phyloP scores from a whole-genome alignment of 2,797 vertebrate genomes.

The Eulemur albifrons region DNA sequence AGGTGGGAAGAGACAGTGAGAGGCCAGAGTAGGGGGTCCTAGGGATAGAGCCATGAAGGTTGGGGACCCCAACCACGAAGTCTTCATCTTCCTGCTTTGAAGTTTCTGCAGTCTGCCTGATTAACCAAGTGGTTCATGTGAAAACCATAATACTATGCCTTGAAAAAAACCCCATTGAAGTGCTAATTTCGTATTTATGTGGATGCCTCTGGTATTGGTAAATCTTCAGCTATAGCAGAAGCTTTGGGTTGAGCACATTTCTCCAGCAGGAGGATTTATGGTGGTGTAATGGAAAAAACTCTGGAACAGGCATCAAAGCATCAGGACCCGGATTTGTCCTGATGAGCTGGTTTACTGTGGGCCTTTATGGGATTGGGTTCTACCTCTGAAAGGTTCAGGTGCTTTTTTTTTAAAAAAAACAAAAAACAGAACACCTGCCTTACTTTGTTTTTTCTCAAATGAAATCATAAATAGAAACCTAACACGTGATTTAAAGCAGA shows the following conservation, averaged over 20 bases:
- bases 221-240: background rate
- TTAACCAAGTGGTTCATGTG: background rate
- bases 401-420: background rate
- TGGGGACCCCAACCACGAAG: too few species aligned
- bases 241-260: background rate
- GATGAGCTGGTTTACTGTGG: background rate
- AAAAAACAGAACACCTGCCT: background rate
- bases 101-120: background rate
- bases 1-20: background rate
- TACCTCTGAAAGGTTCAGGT: background rate
- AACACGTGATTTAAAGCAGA: background rate
- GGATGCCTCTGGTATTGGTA: background rate
- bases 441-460: background rate
- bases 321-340: background rate
- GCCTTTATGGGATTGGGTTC: background rate
- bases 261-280: background rate
- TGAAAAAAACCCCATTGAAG: background rate
- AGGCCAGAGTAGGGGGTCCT: background rate
- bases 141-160: background rate
- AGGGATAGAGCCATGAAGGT: background rate
- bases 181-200: background rate
- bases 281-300: background rate
- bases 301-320: background rate
- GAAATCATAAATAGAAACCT: background rate
- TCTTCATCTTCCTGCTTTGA: background rate